Evolutionary conservation across 1,140 invertebrate genomes (phyloP), one percentile per base, ranked within the genome.

Genomic region (Mycetomoellerius zeteki): DNA sequence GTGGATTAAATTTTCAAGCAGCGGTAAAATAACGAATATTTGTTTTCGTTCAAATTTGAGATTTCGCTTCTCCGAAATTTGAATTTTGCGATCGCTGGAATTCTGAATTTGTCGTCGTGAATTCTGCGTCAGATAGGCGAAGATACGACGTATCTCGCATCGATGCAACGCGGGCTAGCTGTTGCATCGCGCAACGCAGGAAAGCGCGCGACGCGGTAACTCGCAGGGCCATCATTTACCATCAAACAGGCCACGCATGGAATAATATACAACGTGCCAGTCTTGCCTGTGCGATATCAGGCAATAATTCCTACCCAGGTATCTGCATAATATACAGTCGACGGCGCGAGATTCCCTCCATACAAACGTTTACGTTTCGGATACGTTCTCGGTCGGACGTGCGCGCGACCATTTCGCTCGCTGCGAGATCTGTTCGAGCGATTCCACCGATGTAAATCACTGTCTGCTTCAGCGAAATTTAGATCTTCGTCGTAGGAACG

Each of bases 221-320:
- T 56, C 21, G 72, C 71, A 71, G 43, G 54, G 19, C 65, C 77
- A 86, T 91, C 90, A 86, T 91, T 91, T 91, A 91, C 88, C 80
- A 80, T 91, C 72, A 82, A 86, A 91, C 72, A 82, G 84, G 54
- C 56, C 72, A 64, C 76, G 72, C 78, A 67, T 33, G 58, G 89
- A 91, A 91, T 86, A 90, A 92, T 87, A 77, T 90, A 88, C 86
- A 88, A 89, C 88, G 62, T 77, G 89, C 82, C 86, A 88, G 86
- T 89, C 88, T 91, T 92, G 91, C 62, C 64, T 82, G 80, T 64
- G 78, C 67, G 85, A 54, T 88, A 89, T 92, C 88, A 87, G 81
- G 73, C 64, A 86, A 91, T 91, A 90, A 92, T 89, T 92, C 88
- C 71, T 77, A 54, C 5, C 82, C 82, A 81, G 87, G 62, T 86